Evolutionary conservation across 2,888 invertebrate genomes (phyloP).

Genomic region (Caenorhabditis afra): DNA sequence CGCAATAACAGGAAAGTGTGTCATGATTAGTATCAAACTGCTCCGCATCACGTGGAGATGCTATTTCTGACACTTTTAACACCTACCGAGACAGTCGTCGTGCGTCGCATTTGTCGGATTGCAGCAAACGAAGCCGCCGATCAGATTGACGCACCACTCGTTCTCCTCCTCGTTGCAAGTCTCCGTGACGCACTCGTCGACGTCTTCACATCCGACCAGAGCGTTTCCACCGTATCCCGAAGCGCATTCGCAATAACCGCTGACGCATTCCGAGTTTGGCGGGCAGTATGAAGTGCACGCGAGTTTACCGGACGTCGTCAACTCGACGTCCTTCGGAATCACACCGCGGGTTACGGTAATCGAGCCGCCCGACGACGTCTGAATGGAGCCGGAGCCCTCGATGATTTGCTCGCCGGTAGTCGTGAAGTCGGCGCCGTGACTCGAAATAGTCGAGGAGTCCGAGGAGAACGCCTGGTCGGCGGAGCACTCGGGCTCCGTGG

Average conservation of each 20-base stretch:
- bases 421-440: constrained; percentile 49
- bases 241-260: constrained; percentile 72
- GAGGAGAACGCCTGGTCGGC: constrained; percentile 45
- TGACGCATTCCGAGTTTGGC: constrained; percentile 72
- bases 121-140: constrained; percentile 79
- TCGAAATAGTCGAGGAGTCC: constrained; percentile 41
- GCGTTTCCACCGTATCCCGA: constrained; percentile 75
- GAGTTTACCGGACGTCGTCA: constrained; percentile 49
- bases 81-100: constrained; percentile 61
- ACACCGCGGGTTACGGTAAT: constrained; percentile 46
- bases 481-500: constrained; percentile 69
- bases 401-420: constrained; percentile 47
- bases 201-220: constrained; percentile 70
- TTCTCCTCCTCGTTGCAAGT: constrained; percentile 66
- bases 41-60: neutral
- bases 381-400: constrained; percentile 46
- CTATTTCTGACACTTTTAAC: neutral
- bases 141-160: constrained; percentile 79
- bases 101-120: constrained; percentile 62
- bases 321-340: constrained; percentile 41
- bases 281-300: constrained; percentile 73
- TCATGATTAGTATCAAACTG: no score
- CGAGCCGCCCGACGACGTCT: constrained; percentile 45
- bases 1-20: no score
- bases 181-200: constrained; percentile 67